Evolutionary conservation across 2,888 invertebrate genomes (phyloP).

Genomic region (Cyclophora punctaria): DNA sequence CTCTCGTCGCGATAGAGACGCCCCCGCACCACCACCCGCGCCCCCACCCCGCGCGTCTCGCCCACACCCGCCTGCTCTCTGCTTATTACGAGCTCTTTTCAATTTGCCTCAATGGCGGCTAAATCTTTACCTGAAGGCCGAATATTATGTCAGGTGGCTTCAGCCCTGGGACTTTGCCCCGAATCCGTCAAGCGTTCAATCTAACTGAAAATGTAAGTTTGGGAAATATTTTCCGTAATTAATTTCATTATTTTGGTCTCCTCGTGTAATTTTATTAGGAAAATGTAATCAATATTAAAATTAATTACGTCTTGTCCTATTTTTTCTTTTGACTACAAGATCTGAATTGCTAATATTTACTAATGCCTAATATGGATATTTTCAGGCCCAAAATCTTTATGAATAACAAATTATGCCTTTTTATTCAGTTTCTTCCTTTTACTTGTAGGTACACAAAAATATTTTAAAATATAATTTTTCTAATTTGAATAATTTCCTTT

Average conservation of each 20-base stretch:
- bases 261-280: neutral
- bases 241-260: slow-evolving; percentile 1
- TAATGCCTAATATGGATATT: no score
- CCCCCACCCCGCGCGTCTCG: slow-evolving; percentile 14
- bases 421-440: no score
- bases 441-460: no score
- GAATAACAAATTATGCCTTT: no score
- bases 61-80: slow-evolving; percentile 16
- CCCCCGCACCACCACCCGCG: slow-evolving; percentile 27
- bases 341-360: no score
- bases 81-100: slow-evolving; percentile 63
- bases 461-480: no score
- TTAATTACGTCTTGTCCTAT: no score
- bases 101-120: slow-evolving; percentile 62
- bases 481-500: no score
- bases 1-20: slow-evolving; percentile 67
- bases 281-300: slow-evolving; percentile 3
- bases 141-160: slow-evolving; percentile 36
- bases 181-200: slow-evolving; percentile 14
- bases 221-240: slow-evolving; percentile 3
- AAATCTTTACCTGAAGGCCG: slow-evolving; percentile 62
- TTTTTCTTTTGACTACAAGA: no score
- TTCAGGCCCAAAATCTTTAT: no score
- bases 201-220: slow-evolving; percentile 3
- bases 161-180: slow-evolving; percentile 26